Evolutionary conservation across 2,113 vertebrate genomes (phyloP).

Genomic region (Junco hyemalis): DNA sequence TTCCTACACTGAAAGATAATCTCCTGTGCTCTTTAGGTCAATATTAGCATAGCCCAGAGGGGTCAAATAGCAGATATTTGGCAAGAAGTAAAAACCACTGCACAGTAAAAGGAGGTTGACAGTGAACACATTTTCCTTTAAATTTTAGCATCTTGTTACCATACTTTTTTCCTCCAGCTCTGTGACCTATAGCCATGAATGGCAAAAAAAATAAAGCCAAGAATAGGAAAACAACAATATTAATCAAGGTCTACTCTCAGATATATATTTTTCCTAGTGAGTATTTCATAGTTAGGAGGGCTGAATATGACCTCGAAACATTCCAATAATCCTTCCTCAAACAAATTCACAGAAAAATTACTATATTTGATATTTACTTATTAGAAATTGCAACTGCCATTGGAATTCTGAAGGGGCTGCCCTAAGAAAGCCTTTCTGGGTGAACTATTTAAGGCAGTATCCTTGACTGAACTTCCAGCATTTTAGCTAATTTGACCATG

Average conservation of each 20-base stretch:
- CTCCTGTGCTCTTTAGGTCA: not conserved
- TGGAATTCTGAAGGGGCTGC: conserved; percentile 33
- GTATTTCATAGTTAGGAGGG: not conserved
- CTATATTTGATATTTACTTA: not conserved
- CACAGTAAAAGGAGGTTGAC: not conserved
- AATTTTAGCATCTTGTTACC: not conserved
- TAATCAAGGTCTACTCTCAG: not conserved
- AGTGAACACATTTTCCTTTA: not conserved
- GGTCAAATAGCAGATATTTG: not conserved
- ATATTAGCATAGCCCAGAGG: not conserved
- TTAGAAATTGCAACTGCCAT: not conserved
- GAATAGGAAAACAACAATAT: not conserved
- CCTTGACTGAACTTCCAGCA: conserved; percentile 59
- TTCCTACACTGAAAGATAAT: not conserved
- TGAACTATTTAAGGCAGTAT: conserved; percentile 53
- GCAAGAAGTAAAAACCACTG: not conserved
- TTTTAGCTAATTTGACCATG: conserved; percentile 36
- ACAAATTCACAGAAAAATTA: not conserved
- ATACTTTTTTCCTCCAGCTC: not conserved
- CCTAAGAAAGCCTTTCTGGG: conserved; percentile 17
- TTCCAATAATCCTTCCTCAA: not conserved
- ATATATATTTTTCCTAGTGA: not conserved
- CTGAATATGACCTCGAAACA: not conserved
- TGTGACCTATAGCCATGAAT: not conserved
- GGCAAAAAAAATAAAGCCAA: not conserved